Conservation (phyloP, 2,113 vertebrate genomes). For the Pluvianellus socialis region DNA sequence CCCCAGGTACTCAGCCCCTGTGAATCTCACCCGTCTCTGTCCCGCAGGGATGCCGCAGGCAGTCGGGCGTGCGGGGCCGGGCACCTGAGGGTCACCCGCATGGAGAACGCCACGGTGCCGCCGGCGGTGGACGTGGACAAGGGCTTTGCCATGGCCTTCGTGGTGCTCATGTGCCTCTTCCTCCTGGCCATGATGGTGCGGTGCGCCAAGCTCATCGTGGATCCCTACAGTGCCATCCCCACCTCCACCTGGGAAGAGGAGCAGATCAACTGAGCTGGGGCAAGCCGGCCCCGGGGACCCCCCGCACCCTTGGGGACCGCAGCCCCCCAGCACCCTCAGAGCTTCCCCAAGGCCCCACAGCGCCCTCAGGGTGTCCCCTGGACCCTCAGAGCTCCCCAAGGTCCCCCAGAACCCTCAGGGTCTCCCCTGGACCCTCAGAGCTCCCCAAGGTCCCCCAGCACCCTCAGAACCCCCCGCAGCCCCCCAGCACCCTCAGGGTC, state of each 20-base stretch:
- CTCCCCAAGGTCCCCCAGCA: no score
- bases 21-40: fast-evolving
- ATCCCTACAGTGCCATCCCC: conserved; percentile 86
- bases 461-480: no score
- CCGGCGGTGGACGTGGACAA: conserved; percentile 83
- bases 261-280: neutral
- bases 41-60: fast-evolving
- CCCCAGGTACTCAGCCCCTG: neutral
- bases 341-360: no score
- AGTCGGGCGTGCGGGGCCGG: fast-evolving
- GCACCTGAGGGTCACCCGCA: neutral
- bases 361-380: no score
- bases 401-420: neutral
- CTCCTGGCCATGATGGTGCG: conserved; percentile 85
- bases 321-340: neutral
- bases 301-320: fast-evolving
- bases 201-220: conserved; percentile 86
- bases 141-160: conserved; percentile 83
- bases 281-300: fast-evolving
- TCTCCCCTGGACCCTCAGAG: neutral
- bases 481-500: no score
- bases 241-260: conserved; percentile 88
- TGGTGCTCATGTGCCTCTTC: conserved; percentile 83
- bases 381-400: neutral
- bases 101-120: conserved; percentile 75